Percentiles rank a stretch among this genome's conserved stretches.
phyloP scores from a whole-genome alignment of 2,888 invertebrate genomes.

The Ceriagrion tenellum region DNA sequence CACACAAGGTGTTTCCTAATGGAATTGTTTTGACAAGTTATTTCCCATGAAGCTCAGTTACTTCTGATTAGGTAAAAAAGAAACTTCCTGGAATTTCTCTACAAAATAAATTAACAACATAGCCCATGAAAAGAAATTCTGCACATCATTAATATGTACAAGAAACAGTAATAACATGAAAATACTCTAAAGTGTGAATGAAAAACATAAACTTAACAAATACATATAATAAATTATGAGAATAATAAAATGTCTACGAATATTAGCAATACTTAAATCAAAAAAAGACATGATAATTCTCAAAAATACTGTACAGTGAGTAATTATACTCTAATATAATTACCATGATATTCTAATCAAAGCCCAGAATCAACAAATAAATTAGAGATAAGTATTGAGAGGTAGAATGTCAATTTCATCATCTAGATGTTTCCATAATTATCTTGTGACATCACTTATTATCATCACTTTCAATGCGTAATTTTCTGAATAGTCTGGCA shows the following conservation, averaged over 20 bases:
- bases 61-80: neutral
- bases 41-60: no score
- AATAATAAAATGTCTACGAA: neutral
- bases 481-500: neutral
- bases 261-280: neutral
- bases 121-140: neutral
- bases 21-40: no score
- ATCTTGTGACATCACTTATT: neutral
- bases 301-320: constrained; percentile 21
- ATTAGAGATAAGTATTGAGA: neutral
- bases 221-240: neutral
- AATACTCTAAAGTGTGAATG: neutral
- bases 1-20: no score
- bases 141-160: neutral
- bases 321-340: neutral
- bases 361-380: neutral
- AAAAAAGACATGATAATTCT: neutral
- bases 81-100: neutral
- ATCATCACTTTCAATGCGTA: neutral
- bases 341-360: neutral
- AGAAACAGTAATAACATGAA: neutral
- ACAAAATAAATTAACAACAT: neutral
- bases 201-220: neutral
- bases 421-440: neutral
- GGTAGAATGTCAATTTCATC: constrained; percentile 44